Conservation (phyloP, 1,140 invertebrate species). For the Leptoteleia sp. region DNA sequence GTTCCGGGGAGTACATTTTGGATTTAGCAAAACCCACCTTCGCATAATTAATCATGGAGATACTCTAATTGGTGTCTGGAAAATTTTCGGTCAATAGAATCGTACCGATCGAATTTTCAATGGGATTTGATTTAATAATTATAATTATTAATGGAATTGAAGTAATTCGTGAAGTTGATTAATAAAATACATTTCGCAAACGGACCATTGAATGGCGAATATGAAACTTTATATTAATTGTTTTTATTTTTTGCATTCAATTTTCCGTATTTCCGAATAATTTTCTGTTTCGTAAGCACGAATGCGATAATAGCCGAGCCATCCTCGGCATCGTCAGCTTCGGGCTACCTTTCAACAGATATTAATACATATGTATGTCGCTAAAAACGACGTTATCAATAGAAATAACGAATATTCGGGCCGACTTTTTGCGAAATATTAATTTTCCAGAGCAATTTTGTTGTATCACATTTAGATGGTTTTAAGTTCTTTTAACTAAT, state of each 20-base stretch:
- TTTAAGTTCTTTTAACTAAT: conserved; percentile 19
- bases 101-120: not conserved
- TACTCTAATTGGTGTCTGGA: not conserved
- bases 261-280: conserved; percentile 1
- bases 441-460: conserved; percentile 7
- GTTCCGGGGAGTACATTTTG: not conserved
- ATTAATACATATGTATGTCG: conserved; percentile 27
- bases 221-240: too few species aligned
- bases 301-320: conserved; percentile 5
- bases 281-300: conserved; percentile 17
- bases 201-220: too few species aligned
- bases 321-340: conserved; percentile 12
- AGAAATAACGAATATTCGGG: conserved; percentile 9
- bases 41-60: conserved; percentile 19
- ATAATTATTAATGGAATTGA: too few species aligned
- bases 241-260: conserved; percentile 4
- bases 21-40: conserved; percentile 3
- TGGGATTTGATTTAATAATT: not conserved
- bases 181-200: too few species aligned
- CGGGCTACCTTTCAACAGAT: conserved; percentile 10
- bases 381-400: conserved; percentile 18
- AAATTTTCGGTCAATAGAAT: conserved; percentile 11
- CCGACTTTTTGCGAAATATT: conserved; percentile 16
- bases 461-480: conserved; percentile 16
- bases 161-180: too few species aligned